Base-by-base conservation (phyloP, 2,797 vertebrate species). In the Iguana delicatissima region DNA sequence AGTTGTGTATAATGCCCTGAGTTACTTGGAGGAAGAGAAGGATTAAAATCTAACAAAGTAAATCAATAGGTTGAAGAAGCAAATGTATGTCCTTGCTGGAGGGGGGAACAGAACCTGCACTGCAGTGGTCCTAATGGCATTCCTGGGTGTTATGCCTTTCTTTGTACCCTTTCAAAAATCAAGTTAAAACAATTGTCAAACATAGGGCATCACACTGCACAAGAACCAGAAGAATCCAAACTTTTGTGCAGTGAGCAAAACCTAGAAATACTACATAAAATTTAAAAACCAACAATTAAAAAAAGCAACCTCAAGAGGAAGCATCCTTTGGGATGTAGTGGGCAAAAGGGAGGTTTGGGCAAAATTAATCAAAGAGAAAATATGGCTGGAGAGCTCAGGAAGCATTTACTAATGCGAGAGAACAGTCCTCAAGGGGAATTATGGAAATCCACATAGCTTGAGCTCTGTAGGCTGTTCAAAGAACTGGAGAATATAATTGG, bases 391-490 rank as follows among this genome's bases (percentile, higher is more conserved):
- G 64, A 73, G 81, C 55, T 76, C 26, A 83, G 73, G 38, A 90
- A 22, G 29, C 62, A 38, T 77, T 89, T 91, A 74, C 50, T 52
- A 90, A 80, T 42, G 29, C 42, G 76, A 46, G 76, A 84, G 89
- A 89, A 67, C 1, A 5, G 10, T 32, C 29, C 87, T 91, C 89
- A 52, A 55, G 92, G 64, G 85, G 82, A 77, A 83, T 86, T 77
- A 83, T 35, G 86, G 80, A 86, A 89, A 76, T 38, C 84, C 4
- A 35, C 72, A 72, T 84, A 16, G 20, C 87, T 82, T 62, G 50
- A 85, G 59, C 24, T 46, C 79, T 29, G 38, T 12, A 35, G 7
- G 84, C 80, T 89, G 72, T 86, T 90, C 55, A 67, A 93, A 46
- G 79, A 1, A 0, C 4, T 18, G 62, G 52, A 0, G 0, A 76